phyloP scores from a whole-genome alignment of 2,888 invertebrate species.

The Argyresthia goedartella region DNA sequence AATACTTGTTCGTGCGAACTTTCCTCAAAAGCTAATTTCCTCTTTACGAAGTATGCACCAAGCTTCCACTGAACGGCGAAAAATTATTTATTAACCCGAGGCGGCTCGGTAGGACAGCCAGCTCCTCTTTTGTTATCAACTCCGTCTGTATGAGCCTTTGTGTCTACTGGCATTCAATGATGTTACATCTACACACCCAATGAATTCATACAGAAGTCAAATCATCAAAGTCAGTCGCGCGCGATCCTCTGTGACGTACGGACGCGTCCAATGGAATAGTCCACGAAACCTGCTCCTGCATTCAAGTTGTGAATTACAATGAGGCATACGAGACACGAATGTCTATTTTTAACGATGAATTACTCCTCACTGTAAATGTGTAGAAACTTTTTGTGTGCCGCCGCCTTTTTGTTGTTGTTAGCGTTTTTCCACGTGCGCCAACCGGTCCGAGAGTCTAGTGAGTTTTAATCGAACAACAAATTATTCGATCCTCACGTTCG shows the following conservation, averaged over 20 bases:
- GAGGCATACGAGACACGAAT: too few relatives aligned
- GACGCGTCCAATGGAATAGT: neutral
- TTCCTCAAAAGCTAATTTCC: too few relatives aligned
- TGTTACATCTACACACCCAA: neutral
- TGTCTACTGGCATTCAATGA: neutral
- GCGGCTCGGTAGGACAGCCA: neutral
- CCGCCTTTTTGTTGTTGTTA: neutral
- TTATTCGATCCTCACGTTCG: neutral
- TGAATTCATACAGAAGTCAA: too few relatives aligned
- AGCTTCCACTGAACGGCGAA: too few relatives aligned
- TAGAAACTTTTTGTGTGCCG: neutral
- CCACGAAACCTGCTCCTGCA: too few relatives aligned
- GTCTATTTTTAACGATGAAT: too few relatives aligned
- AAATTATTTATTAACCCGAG: too few relatives aligned
- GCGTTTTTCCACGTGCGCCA: neutral
- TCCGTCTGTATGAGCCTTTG: neutral
- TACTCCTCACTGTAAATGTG: neutral
- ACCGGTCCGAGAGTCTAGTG: neutral
- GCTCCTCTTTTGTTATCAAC: neutral
- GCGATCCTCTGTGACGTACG: neutral
- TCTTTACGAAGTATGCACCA: too few relatives aligned
- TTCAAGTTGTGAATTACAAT: too few relatives aligned
- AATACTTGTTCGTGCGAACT: too few relatives aligned
- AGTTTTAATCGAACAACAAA: neutral
- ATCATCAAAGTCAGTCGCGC: neutral